Base-by-base conservation (phyloP, 1,140 invertebrate species). In the Platorchestia sp. region DNA sequence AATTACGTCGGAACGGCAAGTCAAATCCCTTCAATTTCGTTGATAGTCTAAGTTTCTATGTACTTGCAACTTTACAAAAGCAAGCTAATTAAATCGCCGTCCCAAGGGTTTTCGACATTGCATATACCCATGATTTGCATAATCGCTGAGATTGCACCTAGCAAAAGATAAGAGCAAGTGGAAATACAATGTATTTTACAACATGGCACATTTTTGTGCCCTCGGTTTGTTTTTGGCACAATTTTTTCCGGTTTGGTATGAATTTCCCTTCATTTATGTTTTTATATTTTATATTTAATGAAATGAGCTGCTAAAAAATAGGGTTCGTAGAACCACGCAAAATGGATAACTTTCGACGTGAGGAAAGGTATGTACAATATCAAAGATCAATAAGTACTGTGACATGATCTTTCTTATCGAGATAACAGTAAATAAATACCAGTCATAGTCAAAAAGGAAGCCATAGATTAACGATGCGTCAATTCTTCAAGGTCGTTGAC, bases 391-490 rank as follows among this genome's bases (percentile, higher is more conserved):
- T 89, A 14, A 89, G 5, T 89, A 89, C 27, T 89, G 87, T 43
- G 87, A 89, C n/a, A 89, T 27, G 87, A 93, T 47, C 91, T 93
- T 93, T 45, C 91, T 47, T 93, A 93, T 93, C 41, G 10, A 93
- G 45, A 40, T 93, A 93, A 93, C 91, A 93, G 91, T 93, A 93
- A 93, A 93, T 93, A 93, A 93, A 93, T 93, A 45, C 43, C 91
- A 93, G 91, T 93, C 91, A 93, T 93, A 93, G 91, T 93, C 91
- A 93, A 93, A 93, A 93, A 45, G 91, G 91, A 93, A 93, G 91
- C 91, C 91, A 93, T 93, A 93, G 91, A 93, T 93, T 93, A 93
- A 93, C 91, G 91, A 93, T 93, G 91, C 91, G 91, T 93, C 91
- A 93, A 40, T 93, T 93, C 91, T 93, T 93, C 44, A 44, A 93